Evolutionary conservation across 2,888 invertebrate genomes (phyloP).

Genomic region (Hirudinaria manillensis): DNA sequence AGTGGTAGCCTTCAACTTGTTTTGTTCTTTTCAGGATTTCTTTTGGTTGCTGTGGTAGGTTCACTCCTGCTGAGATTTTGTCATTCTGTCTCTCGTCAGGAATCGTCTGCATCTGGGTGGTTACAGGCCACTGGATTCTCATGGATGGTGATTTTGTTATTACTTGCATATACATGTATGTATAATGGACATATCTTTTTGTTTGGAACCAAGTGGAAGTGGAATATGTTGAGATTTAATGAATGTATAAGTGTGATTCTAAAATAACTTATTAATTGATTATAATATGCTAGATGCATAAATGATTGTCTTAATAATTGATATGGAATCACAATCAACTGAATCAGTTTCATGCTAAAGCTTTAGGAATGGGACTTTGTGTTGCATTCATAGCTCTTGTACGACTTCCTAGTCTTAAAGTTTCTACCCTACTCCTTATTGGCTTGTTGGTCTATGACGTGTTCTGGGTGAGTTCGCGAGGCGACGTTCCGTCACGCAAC

Average conservation of each 20-base stretch:
- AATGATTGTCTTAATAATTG: not conserved
- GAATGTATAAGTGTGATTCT: too few species aligned
- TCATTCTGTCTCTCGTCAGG: constrained; percentile 84
- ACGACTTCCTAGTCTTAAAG: constrained; percentile 87
- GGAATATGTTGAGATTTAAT: too few species aligned
- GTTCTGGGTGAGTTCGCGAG: constrained; percentile 69
- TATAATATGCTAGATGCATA: not conserved
- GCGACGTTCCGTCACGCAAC: not conserved
- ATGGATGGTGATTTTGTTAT: constrained; percentile 72
- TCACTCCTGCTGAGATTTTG: constrained; percentile 85
- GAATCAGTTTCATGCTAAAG: constrained; percentile 56
- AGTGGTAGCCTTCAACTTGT: not conserved
- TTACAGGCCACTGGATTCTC: constrained; percentile 93
- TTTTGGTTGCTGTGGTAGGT: constrained; percentile 84
- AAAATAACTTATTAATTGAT: not conserved
- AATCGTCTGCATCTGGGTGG: constrained; percentile 93
- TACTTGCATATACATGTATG: not conserved
- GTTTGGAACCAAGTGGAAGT: too few species aligned
- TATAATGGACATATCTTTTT: not conserved
- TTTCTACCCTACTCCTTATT: constrained; percentile 84
- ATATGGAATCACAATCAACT: not conserved
- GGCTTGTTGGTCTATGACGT: constrained; percentile 86
- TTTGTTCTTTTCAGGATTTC: constrained; percentile 62
- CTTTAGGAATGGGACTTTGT: constrained; percentile 95
- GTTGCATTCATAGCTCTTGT: constrained; percentile 96